Base-by-base conservation (phyloP, 2,113 vertebrate species). In the Fregetta grallaria region DNA sequence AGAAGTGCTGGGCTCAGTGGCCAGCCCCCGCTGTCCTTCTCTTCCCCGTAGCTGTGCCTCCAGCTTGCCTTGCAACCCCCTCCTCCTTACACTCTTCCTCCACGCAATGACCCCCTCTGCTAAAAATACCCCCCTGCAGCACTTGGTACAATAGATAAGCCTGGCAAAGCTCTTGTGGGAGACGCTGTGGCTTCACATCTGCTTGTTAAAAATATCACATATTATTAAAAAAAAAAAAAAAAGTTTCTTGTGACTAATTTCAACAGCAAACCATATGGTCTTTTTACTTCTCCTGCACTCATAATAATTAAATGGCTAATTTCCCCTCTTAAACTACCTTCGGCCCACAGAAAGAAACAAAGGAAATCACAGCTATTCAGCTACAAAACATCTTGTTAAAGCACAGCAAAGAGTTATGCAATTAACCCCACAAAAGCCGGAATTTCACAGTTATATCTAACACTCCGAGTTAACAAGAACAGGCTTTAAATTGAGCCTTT, bases 201-300 rank as follows among this genome's bases (percentile, higher is more conserved):
- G 96, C 94, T 95, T 97, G 95, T 97, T 97, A 97, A 98, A 98
- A 98, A 98, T 98, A 98, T 96, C 98, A 96, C 97, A 95, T 98
- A 97, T 98, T 98, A 97, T 98, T 88, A 32, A 44, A 4, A 62
- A 68, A 86, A 92, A 88, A 45, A 66, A 91, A 98, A 98, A 98
- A 98, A 98, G 97, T 98, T 97, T 97, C 95, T 98, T 97, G 98
- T 97, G 97, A 98, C 97, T 98, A 97, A 98, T 97, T 98, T 98
- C 95, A 94, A 97, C 95, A 97, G 94, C 96, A 97, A 97, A 97
- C 97, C 97, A 98, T 98, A 97, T 98, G 97, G 96, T 94, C 96
- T 97, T 96, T 96, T 98, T 96, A 95, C 96, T 98, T 98, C 96
- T 95, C 71, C 58, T 96, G 96, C 87, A 94, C 97, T 97, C 95